Evolutionary conservation across 2,888 invertebrate genomes (phyloP), one percentile per base, ranked within the genome.

Genomic region (Dynastes grantii): DNA sequence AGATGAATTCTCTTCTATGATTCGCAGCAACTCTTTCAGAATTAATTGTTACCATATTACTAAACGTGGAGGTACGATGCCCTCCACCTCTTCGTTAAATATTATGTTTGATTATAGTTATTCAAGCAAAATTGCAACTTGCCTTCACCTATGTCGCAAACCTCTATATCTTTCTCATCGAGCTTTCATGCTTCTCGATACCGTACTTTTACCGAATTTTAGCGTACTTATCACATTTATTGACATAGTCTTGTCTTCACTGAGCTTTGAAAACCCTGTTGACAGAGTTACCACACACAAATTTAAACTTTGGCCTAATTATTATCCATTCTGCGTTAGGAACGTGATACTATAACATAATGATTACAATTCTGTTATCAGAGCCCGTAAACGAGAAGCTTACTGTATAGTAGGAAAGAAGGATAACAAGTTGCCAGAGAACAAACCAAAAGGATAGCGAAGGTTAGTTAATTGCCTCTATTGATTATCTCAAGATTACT

Each of bases 21-120:
- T 92, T 91, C 86, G 90, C 89, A 87, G 90, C 91, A 90, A 90
- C 90, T 88, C 92, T 92, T 86, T 92, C 92, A 83, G 92, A 91
- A 89, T 91, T 92, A 92, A 92, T 92, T 85, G 92, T 92, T 90
- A 92, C 92, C 92, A 92, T 92, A 90, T 90, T 91, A 90, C 37
- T 78, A 32, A 55, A 65, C 29, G 22, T 22, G 22, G 80, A 80
- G 80, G 80, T 63, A 45, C 65, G 45, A 55, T 13, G 67, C 75
- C 78, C 78, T 78, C 78, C 78, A 68, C 53, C 58, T 49, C 27
- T 40, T 29, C 70, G 70, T 76, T 65, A 76, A 67, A 65, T 64
- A 3, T 51, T 49, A 37, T 65, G 22, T 76, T 67, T 55, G 37
- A 65, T 76, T 37, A 67, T 22, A 37, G 40, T 53, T 40, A 32